Percentiles rank a stretch among this genome's conserved stretches.
These are phyloP conservation scores for Anoncus sp. DNA, from an alignment of 2,888 invertebrate species.

Conservation along the genomic window DNA sequence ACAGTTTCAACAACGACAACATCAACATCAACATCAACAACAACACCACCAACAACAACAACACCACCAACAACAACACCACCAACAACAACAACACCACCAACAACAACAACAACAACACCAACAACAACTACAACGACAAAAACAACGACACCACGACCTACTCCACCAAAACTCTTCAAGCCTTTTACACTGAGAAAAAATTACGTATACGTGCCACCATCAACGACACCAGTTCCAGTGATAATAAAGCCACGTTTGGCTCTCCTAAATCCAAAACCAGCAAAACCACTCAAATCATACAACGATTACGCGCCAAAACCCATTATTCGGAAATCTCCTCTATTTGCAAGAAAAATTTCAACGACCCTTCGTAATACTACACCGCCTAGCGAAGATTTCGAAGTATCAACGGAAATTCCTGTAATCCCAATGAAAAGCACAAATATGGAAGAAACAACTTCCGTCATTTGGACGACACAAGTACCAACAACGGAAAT, in stretches of 20 bases:
- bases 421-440: not conserved
- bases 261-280: conserved; percentile 76
- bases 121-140: conserved; percentile 68
- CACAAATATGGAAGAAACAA: not conserved
- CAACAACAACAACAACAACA: conserved; percentile 65
- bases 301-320: conserved; percentile 80
- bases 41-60: conserved; percentile 65
- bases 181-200: conserved; percentile 76
- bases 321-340: conserved; percentile 77
- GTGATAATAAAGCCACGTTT: conserved; percentile 77
- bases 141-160: conserved; percentile 68
- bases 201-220: conserved; percentile 77
- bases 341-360: conserved; percentile 72
- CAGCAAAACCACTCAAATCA: conserved; percentile 76
- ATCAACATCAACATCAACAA: conserved; percentile 55
- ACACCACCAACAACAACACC: conserved; percentile 68
- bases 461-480: not conserved
- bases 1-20: conserved; percentile 46
- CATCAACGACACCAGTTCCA: conserved; percentile 78
- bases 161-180: conserved; percentile 74
- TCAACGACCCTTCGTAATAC: conserved; percentile 48
- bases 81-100: conserved; percentile 67
- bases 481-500: conserved; percentile 25
- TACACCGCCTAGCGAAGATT: conserved; percentile 13
- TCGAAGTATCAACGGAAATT: conserved; percentile 25